These are phyloP conservation scores for Ameiurus melas DNA, from an alignment of 2,113 vertebrate species.

Conservation along the genomic window DNA sequence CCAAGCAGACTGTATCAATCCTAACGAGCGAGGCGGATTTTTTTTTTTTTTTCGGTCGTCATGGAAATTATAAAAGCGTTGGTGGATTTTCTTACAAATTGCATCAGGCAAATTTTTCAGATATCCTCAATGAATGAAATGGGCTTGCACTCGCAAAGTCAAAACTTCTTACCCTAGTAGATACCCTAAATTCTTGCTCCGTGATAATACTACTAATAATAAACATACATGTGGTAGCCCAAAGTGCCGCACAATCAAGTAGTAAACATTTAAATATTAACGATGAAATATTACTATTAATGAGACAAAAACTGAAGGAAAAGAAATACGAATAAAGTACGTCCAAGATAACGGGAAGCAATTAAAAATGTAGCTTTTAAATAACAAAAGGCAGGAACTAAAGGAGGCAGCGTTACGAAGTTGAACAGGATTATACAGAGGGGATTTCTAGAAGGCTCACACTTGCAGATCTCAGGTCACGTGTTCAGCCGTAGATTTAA, in stretches of 20 bases:
- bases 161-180: background rate
- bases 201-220: too few relatives aligned
- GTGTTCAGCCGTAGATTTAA: background rate
- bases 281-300: background rate
- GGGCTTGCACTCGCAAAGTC: background rate
- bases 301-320: background rate
- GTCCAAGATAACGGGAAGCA: background rate
- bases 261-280: background rate
- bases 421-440: background rate
- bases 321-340: background rate
- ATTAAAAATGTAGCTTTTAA: background rate
- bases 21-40: background rate
- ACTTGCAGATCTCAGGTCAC: background rate
- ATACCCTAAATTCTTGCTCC: background rate
- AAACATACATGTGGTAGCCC: too few relatives aligned
- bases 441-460: background rate
- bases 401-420: background rate
- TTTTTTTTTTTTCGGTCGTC: background rate
- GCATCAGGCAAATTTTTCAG: background rate
- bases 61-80: background rate
- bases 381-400: background rate
- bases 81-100: background rate
- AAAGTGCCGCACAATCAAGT: background rate
- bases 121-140: background rate
- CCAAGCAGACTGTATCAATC: background rate